phyloP scores from a whole-genome alignment of 2,113 vertebrate genomes.

The Tupaia tana region DNA sequence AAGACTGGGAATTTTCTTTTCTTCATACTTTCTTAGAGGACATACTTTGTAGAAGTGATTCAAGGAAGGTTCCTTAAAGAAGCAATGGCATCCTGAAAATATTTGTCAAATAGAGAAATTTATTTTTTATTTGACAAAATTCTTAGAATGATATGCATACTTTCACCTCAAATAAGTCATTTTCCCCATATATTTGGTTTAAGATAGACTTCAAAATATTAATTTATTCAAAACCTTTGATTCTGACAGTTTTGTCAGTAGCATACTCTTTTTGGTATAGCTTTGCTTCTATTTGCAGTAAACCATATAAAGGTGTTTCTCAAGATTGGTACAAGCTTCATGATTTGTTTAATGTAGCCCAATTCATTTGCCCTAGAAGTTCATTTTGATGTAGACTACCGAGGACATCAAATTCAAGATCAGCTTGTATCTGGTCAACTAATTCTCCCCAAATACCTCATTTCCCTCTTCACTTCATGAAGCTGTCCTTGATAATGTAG shows the following conservation, averaged over 20 bases:
- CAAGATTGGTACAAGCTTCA: background rate
- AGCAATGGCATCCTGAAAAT: background rate
- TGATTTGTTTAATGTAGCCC: slow-evolving; percentile 16
- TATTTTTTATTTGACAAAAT: background rate
- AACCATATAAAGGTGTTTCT: background rate
- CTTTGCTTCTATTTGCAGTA: slow-evolving; percentile 6
- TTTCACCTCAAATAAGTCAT: slow-evolving; percentile 6
- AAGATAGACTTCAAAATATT: background rate
- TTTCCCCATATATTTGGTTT: background rate
- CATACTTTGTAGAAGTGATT: background rate
- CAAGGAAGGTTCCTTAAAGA: background rate
- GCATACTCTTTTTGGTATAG: background rate
- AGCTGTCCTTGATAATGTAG: background rate
- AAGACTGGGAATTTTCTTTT: background rate
- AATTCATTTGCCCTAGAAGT: background rate
- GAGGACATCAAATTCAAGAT: background rate
- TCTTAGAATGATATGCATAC: background rate
- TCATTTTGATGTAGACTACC: background rate
- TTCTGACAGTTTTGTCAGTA: background rate
- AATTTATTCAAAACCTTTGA: background rate
- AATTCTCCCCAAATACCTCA: background rate
- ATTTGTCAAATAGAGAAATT: background rate
- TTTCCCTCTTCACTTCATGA: background rate
- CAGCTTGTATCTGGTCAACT: background rate
- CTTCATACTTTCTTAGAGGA: background rate